Evolutionary conservation across 2,113 vertebrate genomes (phyloP).

Genomic region (Echinops telfairi): DNA sequence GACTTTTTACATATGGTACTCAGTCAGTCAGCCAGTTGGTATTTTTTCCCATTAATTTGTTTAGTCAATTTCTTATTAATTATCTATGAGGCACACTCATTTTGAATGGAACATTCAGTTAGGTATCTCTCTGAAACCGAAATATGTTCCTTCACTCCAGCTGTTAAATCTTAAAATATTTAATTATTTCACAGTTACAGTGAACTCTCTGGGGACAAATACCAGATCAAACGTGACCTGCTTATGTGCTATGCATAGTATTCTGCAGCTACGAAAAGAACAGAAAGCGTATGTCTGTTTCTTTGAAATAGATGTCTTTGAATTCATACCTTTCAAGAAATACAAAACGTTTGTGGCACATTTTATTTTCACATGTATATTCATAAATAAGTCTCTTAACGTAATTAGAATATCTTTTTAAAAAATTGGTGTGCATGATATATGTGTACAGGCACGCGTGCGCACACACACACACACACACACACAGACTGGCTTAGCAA

Average conservation of each 20-base stretch:
- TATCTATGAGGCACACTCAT: constrained; percentile 21
- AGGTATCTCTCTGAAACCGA: constrained; percentile 6
- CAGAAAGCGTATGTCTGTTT: constrained; percentile 8
- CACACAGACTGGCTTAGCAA: neutral
- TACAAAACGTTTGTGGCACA: neutral
- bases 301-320: constrained; percentile 58
- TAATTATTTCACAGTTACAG: neutral
- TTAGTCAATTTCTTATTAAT: constrained; percentile 44
- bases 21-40: constrained; percentile 18
- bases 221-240: constrained; percentile 5
- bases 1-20: constrained; percentile 1
- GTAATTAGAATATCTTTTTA: constrained; percentile 23
- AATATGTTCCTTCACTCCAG: neutral
- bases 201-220: constrained; percentile 5
- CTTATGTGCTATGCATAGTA: neutral
- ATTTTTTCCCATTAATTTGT: constrained; percentile 47
- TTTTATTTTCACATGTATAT: constrained; percentile 27
- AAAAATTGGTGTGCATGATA: neutral
- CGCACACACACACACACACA: neutral
- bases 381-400: neutral
- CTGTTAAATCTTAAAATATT: constrained; percentile 53
- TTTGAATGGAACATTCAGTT: constrained; percentile 34
- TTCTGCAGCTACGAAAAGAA: constrained; percentile 45
- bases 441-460: neutral
- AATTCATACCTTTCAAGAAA: constrained; percentile 46